These are phyloP conservation scores for Caranx ignobilis DNA, from an alignment of 2,113 vertebrate genomes.

Conservation along the genomic window DNA sequence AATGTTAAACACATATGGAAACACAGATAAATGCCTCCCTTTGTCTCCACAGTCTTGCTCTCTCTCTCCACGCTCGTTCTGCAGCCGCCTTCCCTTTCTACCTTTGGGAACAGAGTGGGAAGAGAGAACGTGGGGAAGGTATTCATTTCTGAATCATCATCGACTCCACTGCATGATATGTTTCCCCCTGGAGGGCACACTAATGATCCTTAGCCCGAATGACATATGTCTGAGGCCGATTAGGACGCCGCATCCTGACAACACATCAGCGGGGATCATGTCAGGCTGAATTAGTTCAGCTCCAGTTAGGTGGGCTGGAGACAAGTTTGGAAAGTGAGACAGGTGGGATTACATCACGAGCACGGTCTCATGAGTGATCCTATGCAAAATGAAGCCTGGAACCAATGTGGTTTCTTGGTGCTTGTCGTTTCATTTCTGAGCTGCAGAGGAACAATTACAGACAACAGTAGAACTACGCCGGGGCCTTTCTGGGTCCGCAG, in stretches of 20 bases:
- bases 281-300: constrained; percentile 71
- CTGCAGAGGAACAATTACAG: constrained; percentile 1
- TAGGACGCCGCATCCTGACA: constrained; percentile 57
- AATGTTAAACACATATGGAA: constrained; percentile 70
- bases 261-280: constrained; percentile 72
- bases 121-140: constrained; percentile 57
- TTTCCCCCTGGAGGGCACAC: constrained; percentile 52
- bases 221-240: constrained; percentile 76
- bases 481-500: constrained; percentile 10
- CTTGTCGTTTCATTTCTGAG: constrained; percentile 7
- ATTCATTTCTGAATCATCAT: constrained; percentile 75
- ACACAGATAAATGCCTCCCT: constrained; percentile 68
- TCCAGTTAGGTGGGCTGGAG: constrained; percentile 36
- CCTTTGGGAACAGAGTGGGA: constrained; percentile 65
- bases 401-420: constrained; percentile 4
- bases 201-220: constrained; percentile 76
- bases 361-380: constrained; percentile 16
- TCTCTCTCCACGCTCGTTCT: constrained; percentile 51
- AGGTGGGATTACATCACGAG: constrained; percentile 46
- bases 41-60: constrained; percentile 62
- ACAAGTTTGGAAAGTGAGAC: constrained; percentile 43
- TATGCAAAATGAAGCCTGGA: constrained; percentile 20
- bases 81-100: constrained; percentile 45
- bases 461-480: not conserved
- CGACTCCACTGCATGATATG: constrained; percentile 51